A percentile compares a stretch with the other conserved stretches of the same genome.
Evolutionary conservation across 2,888 invertebrate genomes (phyloP).

Genomic region (Mesorhabditis sp.): DNA sequence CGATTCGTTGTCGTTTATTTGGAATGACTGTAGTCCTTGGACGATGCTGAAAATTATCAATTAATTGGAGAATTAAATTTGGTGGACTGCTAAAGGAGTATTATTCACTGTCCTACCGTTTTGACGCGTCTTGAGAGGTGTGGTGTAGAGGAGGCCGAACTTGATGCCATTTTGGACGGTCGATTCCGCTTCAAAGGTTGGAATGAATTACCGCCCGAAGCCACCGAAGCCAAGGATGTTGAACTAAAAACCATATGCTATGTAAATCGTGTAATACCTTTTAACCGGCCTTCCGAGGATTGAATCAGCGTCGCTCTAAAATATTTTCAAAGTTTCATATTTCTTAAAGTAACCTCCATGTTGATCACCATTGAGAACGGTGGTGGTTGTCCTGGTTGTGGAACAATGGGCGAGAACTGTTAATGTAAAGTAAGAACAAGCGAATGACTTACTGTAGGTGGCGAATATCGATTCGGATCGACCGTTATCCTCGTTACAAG

Average conservation of each 20-base stretch:
- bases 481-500: neutral
- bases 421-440: neutral
- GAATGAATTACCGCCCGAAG: neutral
- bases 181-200: neutral
- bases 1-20: neutral
- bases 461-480: neutral
- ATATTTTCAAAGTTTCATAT: neutral
- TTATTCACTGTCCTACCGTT: neutral
- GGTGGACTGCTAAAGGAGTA: neutral
- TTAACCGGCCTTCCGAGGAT: neutral
- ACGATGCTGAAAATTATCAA: neutral
- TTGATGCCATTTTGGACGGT: neutral
- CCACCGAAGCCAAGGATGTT: neutral
- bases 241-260: neutral
- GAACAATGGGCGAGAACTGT: neutral
- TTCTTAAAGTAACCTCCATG: neutral
- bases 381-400: neutral
- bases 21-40: neutral
- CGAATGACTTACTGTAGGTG: neutral
- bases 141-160: neutral
- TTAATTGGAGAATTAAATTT: neutral
- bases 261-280: neutral
- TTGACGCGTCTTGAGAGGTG: neutral
- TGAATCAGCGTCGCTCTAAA: neutral
- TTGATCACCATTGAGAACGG: slow-evolving; percentile 1